Evolutionary conservation across 2,797 vertebrate genomes (phyloP).

Genomic region (Podarcis siculus): DNA sequence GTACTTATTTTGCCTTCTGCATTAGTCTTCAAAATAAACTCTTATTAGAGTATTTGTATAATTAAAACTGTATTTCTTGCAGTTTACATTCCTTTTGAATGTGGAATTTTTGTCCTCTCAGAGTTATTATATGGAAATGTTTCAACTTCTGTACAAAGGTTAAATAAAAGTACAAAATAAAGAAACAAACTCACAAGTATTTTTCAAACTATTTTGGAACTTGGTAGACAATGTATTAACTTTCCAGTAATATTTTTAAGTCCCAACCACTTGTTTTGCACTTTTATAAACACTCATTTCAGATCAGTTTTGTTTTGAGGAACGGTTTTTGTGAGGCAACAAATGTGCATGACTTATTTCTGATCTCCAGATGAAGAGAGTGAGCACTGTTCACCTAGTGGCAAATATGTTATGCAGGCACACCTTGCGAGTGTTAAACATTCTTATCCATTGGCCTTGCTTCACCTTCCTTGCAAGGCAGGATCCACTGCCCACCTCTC

Average conservation of each 20-base stretch:
- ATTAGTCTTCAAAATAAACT: constrained; percentile 77
- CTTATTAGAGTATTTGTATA: constrained; percentile 79
- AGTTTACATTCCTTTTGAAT: constrained; percentile 80
- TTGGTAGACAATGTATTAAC: background rate
- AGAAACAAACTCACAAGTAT: constrained; percentile 16
- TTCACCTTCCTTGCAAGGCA: background rate
- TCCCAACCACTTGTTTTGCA: background rate
- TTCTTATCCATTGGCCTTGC: background rate
- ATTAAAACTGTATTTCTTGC: constrained; percentile 80
- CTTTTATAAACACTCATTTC: background rate
- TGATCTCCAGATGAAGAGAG: background rate
- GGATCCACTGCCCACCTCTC: background rate
- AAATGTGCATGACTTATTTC: background rate
- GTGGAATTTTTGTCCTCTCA: constrained; percentile 81
- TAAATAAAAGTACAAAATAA: constrained; percentile 79
- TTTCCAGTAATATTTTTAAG: background rate
- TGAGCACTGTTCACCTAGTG: background rate
- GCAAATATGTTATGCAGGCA: background rate
- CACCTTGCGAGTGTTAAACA: background rate
- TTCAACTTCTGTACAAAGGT: constrained; percentile 82
- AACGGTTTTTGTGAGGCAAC: background rate
- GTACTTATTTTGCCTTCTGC: constrained; percentile 77
- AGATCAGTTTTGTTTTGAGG: background rate
- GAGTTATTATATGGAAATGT: constrained; percentile 82
- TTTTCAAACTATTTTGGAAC: constrained; percentile 51